Conservation (phyloP, 2,888 invertebrate genomes). For the Drosophila koepferae region DNA sequence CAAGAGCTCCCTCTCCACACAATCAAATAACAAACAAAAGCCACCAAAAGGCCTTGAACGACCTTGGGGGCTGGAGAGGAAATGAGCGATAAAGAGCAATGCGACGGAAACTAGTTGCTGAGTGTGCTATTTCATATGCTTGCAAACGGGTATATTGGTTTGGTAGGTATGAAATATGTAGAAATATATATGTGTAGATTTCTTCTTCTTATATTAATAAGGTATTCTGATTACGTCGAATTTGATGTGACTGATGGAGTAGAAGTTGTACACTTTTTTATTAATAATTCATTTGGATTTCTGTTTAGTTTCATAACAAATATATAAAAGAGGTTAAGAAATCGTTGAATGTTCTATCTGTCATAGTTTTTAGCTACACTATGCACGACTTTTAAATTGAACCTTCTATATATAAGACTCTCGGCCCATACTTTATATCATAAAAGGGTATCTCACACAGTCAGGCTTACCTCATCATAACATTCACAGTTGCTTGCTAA, state of each 20-base stretch:
- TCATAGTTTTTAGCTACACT: too few relatives aligned
- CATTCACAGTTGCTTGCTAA: background rate
- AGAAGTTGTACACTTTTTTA: background rate
- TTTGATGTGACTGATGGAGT: background rate
- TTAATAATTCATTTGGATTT: background rate
- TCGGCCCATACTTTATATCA: background rate
- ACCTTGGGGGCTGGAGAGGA: constrained; percentile 52
- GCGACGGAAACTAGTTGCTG: constrained; percentile 44
- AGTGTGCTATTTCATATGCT: constrained; percentile 6
- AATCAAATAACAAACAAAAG: constrained; percentile 34
- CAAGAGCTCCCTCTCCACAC: constrained; percentile 19
- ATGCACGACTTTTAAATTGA: too few relatives aligned
- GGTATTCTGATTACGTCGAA: background rate
- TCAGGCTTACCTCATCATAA: background rate
- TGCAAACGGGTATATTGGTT: background rate
- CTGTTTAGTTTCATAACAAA: background rate
- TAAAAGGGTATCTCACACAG: background rate
- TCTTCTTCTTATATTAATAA: too few relatives aligned
- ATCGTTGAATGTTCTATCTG: too few relatives aligned
- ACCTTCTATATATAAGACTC: background rate
- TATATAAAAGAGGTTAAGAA: too few relatives aligned
- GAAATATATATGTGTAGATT: background rate
- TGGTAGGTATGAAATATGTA: too few relatives aligned
- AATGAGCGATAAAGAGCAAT: constrained; percentile 27
- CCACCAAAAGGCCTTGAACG: constrained; percentile 56